Conservation (phyloP, 2,113 vertebrate species). For the Spilogale gracilis region DNA sequence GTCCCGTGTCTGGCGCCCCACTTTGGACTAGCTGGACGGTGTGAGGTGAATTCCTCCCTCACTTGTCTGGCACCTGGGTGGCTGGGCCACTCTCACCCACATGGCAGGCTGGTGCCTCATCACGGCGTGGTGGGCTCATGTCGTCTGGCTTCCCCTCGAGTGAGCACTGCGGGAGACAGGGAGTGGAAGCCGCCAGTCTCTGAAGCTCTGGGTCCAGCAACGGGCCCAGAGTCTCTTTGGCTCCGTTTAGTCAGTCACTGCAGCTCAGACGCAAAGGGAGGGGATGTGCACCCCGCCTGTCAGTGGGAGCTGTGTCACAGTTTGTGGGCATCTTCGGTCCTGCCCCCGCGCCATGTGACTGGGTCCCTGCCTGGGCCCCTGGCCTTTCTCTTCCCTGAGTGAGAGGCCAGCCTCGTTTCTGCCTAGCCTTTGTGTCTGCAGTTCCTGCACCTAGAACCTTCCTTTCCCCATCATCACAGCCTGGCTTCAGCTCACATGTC, state of each 20-base stretch:
- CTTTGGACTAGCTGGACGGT: background rate
- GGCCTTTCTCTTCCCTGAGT: background rate
- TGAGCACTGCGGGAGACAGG: background rate
- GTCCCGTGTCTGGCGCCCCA: background rate
- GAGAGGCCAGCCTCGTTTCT: background rate
- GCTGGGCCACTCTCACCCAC: accelerated
- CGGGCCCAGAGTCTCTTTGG: accelerated
- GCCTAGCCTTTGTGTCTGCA: background rate
- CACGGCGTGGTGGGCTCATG: accelerated
- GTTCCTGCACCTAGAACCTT: background rate
- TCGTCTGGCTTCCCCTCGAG: background rate
- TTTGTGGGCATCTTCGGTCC: background rate
- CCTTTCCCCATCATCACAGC: background rate
- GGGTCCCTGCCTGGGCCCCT: background rate
- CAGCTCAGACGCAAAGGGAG: background rate
- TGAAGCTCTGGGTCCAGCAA: background rate
- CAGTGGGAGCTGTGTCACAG: background rate
- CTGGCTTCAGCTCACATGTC: background rate
- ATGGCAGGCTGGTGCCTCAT: background rate
- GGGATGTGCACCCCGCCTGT: background rate
- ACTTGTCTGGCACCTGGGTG: accelerated
- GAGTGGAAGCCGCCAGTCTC: background rate
- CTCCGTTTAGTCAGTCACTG: accelerated
- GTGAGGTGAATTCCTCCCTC: accelerated
- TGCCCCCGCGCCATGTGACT: background rate